phyloP scores from a whole-genome alignment of 2,888 invertebrate species.

The Dinocampus coccinellae region DNA sequence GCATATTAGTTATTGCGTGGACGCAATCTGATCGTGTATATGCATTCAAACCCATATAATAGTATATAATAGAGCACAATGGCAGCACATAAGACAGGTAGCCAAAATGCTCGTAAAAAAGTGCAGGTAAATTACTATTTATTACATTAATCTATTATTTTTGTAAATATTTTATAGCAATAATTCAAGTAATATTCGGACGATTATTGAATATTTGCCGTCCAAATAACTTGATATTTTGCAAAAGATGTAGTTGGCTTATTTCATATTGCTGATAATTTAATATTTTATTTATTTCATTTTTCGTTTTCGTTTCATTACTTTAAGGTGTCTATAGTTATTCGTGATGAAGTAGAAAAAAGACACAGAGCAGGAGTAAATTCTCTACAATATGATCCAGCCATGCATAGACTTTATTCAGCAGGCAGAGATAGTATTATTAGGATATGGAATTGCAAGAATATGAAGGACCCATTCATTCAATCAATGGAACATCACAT shows the following conservation, averaged over 20 bases:
- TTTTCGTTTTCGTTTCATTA: too few relatives aligned
- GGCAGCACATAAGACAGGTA: constrained; percentile 70
- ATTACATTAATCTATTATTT: background rate
- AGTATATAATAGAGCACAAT: constrained; percentile 52
- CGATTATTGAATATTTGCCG: background rate
- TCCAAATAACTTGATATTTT: background rate
- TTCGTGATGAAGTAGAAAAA: constrained; percentile 95
- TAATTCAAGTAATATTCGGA: background rate
- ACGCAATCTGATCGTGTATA: constrained; percentile 15
- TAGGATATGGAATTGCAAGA: constrained; percentile 84
- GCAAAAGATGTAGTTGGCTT: too few relatives aligned
- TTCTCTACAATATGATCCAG: constrained; percentile 92
- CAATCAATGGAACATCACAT: constrained; percentile 99
- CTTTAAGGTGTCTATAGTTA: constrained; percentile 98
- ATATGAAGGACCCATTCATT: constrained; percentile 82
- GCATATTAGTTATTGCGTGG: constrained; percentile 12
- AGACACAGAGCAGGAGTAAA: constrained; percentile 96
- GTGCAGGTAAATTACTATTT: constrained; percentile 68
- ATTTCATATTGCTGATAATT: background rate
- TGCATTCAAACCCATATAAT: constrained; percentile 22
- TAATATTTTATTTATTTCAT: too few relatives aligned
- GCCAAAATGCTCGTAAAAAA: constrained; percentile 71
- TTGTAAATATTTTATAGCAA: background rate
- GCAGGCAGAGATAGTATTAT: constrained; percentile 98
- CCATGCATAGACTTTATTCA: constrained; percentile 90